A percentile compares a stretch with the other conserved stretches of the same genome.
These are phyloP conservation scores for Oxycera nigricornis DNA, from an alignment of 2,888 invertebrate genomes.

Conservation along the genomic window DNA sequence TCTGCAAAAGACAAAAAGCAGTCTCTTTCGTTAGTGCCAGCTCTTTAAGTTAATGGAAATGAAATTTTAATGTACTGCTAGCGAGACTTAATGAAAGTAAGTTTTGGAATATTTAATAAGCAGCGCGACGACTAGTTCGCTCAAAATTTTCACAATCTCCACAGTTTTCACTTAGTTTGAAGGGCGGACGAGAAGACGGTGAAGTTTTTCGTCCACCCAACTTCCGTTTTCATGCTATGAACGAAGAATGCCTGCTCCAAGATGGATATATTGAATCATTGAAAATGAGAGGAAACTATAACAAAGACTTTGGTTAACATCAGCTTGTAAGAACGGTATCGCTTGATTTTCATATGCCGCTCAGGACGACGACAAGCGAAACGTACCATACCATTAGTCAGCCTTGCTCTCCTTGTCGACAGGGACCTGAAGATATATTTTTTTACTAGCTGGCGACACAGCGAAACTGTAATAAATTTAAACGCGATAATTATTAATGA, in stretches of 20 bases:
- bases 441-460: neutral
- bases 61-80: slow-evolving; percentile 46
- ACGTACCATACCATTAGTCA: neutral
- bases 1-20: neutral
- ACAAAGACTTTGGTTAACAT: slow-evolving; percentile 6
- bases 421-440: slow-evolving; percentile 1
- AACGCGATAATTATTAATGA: slow-evolving; percentile 38
- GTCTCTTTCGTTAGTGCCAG: neutral
- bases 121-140: slow-evolving; percentile 21
- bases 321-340: slow-evolving; percentile 16
- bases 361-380: neutral
- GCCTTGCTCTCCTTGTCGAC: neutral
- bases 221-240: neutral
- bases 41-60: slow-evolving; percentile 46
- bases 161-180: slow-evolving; percentile 12
- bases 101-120: slow-evolving; percentile 46
- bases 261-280: slow-evolving; percentile 2
- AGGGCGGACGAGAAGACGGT: neutral
- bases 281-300: slow-evolving; percentile 2
- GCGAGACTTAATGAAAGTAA: slow-evolving; percentile 46
- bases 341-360: slow-evolving; percentile 24
- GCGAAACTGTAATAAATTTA: slow-evolving; percentile 36
- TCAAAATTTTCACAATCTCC: slow-evolving; percentile 41
- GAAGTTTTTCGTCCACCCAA: neutral
- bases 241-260: neutral